Conservation (phyloP, 2,113 vertebrate genomes). For the Sylvietta virens region DNA sequence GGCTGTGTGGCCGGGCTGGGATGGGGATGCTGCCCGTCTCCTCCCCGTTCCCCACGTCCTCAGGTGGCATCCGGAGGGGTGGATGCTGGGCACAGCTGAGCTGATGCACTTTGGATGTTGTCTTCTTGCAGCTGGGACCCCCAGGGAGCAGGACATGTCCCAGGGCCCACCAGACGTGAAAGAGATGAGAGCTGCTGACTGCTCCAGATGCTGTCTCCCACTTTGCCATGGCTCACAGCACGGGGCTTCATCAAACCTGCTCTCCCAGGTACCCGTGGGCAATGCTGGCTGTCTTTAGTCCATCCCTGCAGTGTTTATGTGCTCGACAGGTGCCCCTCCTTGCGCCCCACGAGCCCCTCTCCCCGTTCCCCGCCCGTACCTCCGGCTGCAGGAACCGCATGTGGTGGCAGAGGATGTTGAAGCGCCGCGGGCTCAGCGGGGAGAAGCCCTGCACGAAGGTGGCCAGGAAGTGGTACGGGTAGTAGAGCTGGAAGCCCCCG, state of each 20-base stretch:
- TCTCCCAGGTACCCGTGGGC: not conserved
- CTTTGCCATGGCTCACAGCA: not conserved
- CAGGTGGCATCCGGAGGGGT: not conserved
- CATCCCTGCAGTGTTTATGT: not conserved
- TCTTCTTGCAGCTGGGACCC: not conserved
- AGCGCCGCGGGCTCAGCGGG: not conserved
- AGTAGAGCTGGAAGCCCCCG: slow-evolving; percentile 73
- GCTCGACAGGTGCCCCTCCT: not conserved
- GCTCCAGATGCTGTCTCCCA: not conserved
- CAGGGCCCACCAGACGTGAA: not conserved
- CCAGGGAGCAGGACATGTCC: not conserved
- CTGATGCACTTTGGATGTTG: not conserved
- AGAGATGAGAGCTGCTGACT: fast-evolving
- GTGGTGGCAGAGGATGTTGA: slow-evolving; percentile 86
- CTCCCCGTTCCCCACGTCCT: not conserved
- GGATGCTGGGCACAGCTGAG: not conserved
- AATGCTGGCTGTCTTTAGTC: not conserved
- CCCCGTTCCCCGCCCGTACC: slow-evolving; percentile 1
- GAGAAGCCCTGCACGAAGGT: slow-evolving; percentile 73
- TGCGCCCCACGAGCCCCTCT: fast-evolving
- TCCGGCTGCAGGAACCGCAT: slow-evolving; percentile 79
- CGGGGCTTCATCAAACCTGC: not conserved
- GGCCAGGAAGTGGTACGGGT: slow-evolving; percentile 73
- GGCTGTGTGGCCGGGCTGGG: not conserved
- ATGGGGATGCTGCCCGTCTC: fast-evolving